Conservation (phyloP, 2,113 vertebrate species). For the Pseudonaja textilis region DNA sequence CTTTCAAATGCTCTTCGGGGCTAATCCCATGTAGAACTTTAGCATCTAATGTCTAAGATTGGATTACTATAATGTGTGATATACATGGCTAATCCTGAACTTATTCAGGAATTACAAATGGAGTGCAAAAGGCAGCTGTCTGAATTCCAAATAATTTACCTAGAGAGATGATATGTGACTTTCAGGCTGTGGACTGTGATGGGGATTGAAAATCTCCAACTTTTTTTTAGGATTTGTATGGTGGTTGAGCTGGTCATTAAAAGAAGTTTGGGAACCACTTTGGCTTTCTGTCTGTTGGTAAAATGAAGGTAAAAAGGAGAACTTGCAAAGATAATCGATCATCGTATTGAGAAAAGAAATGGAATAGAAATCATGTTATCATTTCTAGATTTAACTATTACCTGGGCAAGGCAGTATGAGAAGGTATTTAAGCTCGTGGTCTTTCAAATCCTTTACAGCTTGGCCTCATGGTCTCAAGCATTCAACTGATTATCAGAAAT, state of each 20-base stretch:
- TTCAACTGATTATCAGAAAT: slow-evolving; percentile 50
- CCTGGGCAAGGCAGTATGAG: rapidly evolving
- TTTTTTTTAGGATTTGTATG: slow-evolving; percentile 54
- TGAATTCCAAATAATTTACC: background rate
- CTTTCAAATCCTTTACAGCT: slow-evolving; percentile 43
- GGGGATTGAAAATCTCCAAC: slow-evolving; percentile 45
- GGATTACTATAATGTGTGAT: background rate
- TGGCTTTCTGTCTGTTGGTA: slow-evolving; percentile 59
- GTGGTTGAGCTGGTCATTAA: slow-evolving; percentile 54
- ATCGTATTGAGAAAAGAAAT: background rate
- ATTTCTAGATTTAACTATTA: background rate
- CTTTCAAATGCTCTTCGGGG: background rate
- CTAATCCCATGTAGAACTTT: background rate
- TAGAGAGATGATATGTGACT: slow-evolving; percentile 37
- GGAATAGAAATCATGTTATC: background rate
- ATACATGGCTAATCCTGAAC: background rate
- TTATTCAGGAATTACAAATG: background rate
- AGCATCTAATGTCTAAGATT: background rate
- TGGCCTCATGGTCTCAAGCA: slow-evolving; percentile 43
- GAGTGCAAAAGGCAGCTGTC: background rate
- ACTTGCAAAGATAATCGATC: background rate
- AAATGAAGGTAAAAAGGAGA: slow-evolving; percentile 4
- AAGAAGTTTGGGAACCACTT: slow-evolving; percentile 59
- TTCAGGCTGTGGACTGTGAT: slow-evolving; percentile 62
- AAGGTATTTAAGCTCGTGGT: slow-evolving; percentile 39